These are phyloP conservation scores for Leptinotarsa peninsularis DNA, from an alignment of 2,888 invertebrate genomes.

Conservation along the genomic window DNA sequence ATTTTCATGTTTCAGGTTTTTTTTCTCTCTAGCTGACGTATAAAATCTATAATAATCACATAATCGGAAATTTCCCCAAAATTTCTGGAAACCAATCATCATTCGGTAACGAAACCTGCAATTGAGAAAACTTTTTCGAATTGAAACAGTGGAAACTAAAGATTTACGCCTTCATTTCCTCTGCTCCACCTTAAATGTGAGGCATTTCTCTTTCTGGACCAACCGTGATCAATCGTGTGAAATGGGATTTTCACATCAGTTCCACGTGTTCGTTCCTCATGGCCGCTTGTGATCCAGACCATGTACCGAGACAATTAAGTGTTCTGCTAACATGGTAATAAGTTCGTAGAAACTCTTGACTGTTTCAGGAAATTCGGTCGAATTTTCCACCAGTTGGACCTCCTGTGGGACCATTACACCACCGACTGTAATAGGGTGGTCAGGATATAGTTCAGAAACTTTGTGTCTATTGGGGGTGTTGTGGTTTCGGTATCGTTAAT, in stretches of 20 bases:
- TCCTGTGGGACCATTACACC: not conserved
- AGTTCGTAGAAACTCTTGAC: slow-evolving; percentile 4
- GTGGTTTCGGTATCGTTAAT: not conserved
- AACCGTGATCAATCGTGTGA: not conserved
- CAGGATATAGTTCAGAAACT: not conserved
- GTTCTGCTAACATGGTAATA: slow-evolving; percentile 8
- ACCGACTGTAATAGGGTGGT: not conserved
- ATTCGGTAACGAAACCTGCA: too few species aligned
- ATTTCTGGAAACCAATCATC: too few species aligned
- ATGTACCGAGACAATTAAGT: slow-evolving; percentile 13
- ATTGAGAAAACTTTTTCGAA: not conserved
- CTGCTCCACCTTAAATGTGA: not conserved
- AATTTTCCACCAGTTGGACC: not conserved
- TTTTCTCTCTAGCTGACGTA: too few species aligned
- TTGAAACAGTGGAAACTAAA: not conserved
- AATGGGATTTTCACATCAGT: not conserved
- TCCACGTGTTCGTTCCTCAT: not conserved
- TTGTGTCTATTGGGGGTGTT: not conserved
- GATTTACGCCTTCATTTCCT: slow-evolving; percentile 6
- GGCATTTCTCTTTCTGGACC: not conserved
- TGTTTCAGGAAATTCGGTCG: not conserved
- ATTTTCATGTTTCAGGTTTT: too few species aligned
- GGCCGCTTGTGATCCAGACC: not conserved
- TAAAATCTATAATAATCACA: too few species aligned
- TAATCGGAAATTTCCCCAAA: too few species aligned